phyloP scores from a whole-genome alignment of 2,888 invertebrate genomes.

The Mamestra brassicae region DNA sequence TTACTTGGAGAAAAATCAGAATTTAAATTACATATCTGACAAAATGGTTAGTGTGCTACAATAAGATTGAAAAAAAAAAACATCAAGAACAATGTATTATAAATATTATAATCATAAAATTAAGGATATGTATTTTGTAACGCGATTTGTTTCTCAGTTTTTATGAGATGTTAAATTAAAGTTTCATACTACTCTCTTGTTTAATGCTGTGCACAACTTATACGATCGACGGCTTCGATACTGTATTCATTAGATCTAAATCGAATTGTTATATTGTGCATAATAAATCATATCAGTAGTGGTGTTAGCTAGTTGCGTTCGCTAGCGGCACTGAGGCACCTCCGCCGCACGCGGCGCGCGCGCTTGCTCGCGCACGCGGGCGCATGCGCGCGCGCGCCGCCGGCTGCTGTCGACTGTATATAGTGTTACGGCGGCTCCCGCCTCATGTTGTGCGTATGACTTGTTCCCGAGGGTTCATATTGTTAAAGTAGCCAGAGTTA shows the following conservation, averaged over 20 bases:
- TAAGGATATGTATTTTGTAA: conserved; percentile 90
- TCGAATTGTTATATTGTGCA: conserved; percentile 86
- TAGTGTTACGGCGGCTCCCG: conserved; percentile 77
- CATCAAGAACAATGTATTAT: conserved; percentile 90
- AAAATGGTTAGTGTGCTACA: conserved; percentile 91
- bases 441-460: conserved; percentile 79
- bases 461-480: conserved; percentile 85
- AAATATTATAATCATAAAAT: conserved; percentile 89
- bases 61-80: conserved; percentile 87
- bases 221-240: conserved; percentile 83
- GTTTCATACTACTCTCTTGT: conserved; percentile 82
- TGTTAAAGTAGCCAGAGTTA: conserved; percentile 88
- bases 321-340: conserved; percentile 64
- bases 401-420: conserved; percentile 74
- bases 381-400: conserved; percentile 11
- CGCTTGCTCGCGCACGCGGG: not conserved
- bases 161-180: conserved; percentile 86
- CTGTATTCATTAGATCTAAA: conserved; percentile 81
- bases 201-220: conserved; percentile 89
- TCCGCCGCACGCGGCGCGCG: conserved; percentile 28
- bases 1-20: conserved; percentile 90
- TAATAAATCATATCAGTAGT: conserved; percentile 83
- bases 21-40: conserved; percentile 91
- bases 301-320: conserved; percentile 73
- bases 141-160: conserved; percentile 88